phyloP scores from a whole-genome alignment of 2,113 vertebrate genomes.

The Pelobates fuscus region DNA sequence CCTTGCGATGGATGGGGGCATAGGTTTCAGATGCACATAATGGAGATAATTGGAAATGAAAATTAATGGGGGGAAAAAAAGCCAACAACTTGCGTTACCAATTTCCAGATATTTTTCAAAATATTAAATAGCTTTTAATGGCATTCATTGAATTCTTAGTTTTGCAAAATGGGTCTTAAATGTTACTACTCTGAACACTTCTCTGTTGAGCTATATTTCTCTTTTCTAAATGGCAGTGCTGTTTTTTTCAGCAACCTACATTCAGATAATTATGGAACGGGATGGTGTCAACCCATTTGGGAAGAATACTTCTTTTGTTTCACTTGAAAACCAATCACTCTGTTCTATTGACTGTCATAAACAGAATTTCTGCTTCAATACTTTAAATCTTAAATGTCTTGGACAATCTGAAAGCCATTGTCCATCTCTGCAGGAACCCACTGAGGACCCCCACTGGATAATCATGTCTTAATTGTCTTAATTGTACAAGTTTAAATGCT shows the following conservation, averaged over 20 bases:
- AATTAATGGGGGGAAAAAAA: too few species aligned
- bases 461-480: slow-evolving; percentile 45
- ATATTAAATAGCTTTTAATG: too few species aligned
- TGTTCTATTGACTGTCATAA: slow-evolving; percentile 35
- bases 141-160: too few species aligned
- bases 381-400: slow-evolving; percentile 22
- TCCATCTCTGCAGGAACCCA: slow-evolving; percentile 19
- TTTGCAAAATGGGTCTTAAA: background rate
- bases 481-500: slow-evolving; percentile 47
- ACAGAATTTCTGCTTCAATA: slow-evolving; percentile 41
- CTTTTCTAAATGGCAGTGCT: background rate
- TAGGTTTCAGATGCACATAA: too few species aligned
- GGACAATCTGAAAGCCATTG: slow-evolving; percentile 36
- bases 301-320: slow-evolving; percentile 40
- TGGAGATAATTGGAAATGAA: too few species aligned
- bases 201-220: background rate
- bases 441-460: slow-evolving; percentile 34
- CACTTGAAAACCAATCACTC: slow-evolving; percentile 12
- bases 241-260: slow-evolving; percentile 20
- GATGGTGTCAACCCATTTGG: slow-evolving; percentile 26
- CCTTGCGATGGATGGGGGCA: too few species aligned
- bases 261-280: slow-evolving; percentile 43
- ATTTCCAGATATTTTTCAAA: too few species aligned
- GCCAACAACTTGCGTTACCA: too few species aligned
- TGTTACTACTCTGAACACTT: background rate